phyloP scores from a whole-genome alignment of 2,888 invertebrate species.

The Dilophus febrilis region DNA sequence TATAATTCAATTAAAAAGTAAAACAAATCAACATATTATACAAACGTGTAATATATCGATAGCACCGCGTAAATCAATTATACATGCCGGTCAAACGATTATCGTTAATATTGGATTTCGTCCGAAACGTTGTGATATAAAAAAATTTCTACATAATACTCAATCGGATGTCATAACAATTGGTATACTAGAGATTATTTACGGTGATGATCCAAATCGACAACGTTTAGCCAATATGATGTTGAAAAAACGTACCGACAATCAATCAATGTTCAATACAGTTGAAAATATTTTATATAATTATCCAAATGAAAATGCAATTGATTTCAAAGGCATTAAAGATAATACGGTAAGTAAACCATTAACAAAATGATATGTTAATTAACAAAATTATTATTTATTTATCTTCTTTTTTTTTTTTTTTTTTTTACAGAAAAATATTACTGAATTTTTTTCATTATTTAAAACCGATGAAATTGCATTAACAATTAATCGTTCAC shows the following conservation, averaged over 20 bases:
- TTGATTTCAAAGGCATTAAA: no score
- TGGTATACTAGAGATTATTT: slow-evolving; percentile 32
- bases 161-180: slow-evolving; percentile 25
- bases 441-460: slow-evolving; percentile 20
- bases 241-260: slow-evolving; percentile 15
- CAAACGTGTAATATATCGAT: slow-evolving; percentile 14
- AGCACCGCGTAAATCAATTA: slow-evolving; percentile 29
- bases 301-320: not conserved
- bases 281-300: slow-evolving; percentile 9
- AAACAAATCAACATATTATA: slow-evolving; percentile 2
- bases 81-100: slow-evolving; percentile 27
- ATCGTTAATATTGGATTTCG: slow-evolving; percentile 29
- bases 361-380: no score
- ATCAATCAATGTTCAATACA: slow-evolving; percentile 18
- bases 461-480: slow-evolving; percentile 24
- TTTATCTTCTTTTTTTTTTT: no score
- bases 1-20: slow-evolving; percentile 12
- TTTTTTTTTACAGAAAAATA: slow-evolving; percentile 11
- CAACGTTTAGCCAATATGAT: slow-evolving; percentile 24
- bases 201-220: slow-evolving; percentile 35
- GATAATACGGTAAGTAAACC: no score
- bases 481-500: slow-evolving; percentile 23
- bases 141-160: slow-evolving; percentile 23
- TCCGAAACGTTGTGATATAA: slow-evolving; percentile 32
- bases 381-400: no score